A percentile compares a stretch with the other conserved stretches of the same genome.
Evolutionary conservation across 2,888 invertebrate genomes (phyloP).

Genomic region (Troides aeacus): DNA sequence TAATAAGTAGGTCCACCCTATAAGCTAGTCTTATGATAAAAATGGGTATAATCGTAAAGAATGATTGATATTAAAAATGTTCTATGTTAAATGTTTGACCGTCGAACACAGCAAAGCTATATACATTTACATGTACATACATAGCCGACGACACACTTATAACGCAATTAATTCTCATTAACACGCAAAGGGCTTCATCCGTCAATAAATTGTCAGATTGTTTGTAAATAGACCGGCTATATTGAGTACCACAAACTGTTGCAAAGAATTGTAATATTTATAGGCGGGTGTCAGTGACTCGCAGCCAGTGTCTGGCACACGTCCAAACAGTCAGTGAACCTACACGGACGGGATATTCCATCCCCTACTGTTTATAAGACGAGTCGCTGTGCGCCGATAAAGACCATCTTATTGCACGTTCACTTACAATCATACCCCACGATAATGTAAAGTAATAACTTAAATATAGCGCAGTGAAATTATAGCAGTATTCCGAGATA

Average conservation of each 20-base stretch:
- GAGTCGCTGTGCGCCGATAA: constrained; percentile 30
- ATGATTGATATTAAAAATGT: not conserved
- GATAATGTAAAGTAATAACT: constrained; percentile 26
- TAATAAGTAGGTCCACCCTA: too few relatives aligned
- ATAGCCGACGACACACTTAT: constrained; percentile 52
- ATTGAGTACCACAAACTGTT: constrained; percentile 53
- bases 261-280: constrained; percentile 54
- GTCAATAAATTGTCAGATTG: constrained; percentile 67
- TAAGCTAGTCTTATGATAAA: not conserved
- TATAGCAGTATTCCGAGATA: constrained; percentile 4
- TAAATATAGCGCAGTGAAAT: constrained; percentile 17
- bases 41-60: constrained; percentile 21
- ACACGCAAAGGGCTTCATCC: constrained; percentile 48
- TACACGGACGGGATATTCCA: constrained; percentile 47
- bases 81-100: not conserved
- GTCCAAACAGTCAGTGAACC: constrained; percentile 44
- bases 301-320: constrained; percentile 40
- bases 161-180: constrained; percentile 67
- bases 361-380: constrained; percentile 34
- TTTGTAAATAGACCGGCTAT: constrained; percentile 62
- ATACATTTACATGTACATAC: constrained; percentile 27
- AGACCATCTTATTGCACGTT: constrained; percentile 32
- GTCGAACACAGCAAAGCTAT: constrained; percentile 7
- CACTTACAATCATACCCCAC: constrained; percentile 32
- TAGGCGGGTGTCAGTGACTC: constrained; percentile 61